Conservation (phyloP, 1,140 invertebrate genomes). For the Trachymyrmex cornetzi region DNA sequence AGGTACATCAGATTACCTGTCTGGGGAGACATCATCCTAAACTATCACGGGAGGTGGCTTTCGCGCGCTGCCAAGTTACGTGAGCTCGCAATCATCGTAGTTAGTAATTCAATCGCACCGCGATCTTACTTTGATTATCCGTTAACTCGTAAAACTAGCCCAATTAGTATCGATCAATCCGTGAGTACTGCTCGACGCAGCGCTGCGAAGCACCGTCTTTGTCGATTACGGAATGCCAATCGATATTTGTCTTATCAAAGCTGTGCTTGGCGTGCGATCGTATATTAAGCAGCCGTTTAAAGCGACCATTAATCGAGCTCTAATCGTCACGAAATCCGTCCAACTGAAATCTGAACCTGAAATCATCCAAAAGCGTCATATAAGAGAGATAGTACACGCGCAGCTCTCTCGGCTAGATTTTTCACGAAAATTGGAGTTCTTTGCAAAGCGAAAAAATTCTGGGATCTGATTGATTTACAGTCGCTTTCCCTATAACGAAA, state of each 20-base stretch:
- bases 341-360: conserved; percentile 39
- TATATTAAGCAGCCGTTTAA: conserved; percentile 8
- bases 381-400: neutral
- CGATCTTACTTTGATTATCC: conserved; percentile 58
- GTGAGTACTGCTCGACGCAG: neutral
- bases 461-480: conserved; percentile 34
- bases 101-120: conserved; percentile 47
- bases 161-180: conserved; percentile 28
- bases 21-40: conserved; percentile 21
- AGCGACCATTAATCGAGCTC: conserved; percentile 53
- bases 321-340: conserved; percentile 33
- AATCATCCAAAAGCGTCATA: conserved; percentile 6
- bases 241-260: neutral
- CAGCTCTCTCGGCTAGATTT: conserved; percentile 71
- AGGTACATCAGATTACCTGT: conserved; percentile 22
- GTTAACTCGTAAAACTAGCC: conserved; percentile 52
- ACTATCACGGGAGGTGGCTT: neutral
- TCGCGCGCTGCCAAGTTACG: conserved; percentile 11
- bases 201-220: conserved; percentile 13
- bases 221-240: conserved; percentile 5
- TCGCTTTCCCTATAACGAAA: neutral
- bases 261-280: neutral
- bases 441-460: conserved; percentile 49
- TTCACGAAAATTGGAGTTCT: conserved; percentile 75
- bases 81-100: conserved; percentile 49